Base-by-base conservation (phyloP, 2,797 vertebrate genomes). In the Tachyglossus aculeatus region DNA sequence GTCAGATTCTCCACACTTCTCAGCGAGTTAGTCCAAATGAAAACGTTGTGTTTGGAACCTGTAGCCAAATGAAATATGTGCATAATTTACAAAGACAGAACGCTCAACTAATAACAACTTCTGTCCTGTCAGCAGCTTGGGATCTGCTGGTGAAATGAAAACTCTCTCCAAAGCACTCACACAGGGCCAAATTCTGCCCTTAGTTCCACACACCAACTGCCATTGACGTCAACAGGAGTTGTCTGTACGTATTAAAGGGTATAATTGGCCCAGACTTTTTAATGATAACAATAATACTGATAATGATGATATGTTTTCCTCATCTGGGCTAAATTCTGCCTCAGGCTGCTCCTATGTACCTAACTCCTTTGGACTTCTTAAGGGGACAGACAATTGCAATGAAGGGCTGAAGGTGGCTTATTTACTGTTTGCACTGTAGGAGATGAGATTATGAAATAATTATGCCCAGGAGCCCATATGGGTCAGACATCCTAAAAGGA, bases 161-260 rank as follows among this genome's bases (percentile, higher is more conserved):
- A 3, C 18, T 50, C 18, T 22, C 0, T 4, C 19, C 38, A 4
- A 14, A 32, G 33, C 48, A 51, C 48, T 25, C 9, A 4, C 15
- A 2, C 18, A 5, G 27, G 0, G 5, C 39, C 51, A 47, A 47
- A 25, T 25, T 4, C 14, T 5, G 22, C 60, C 31, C n/a, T 16
- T 22, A 15, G 44, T 13, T 27, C 5, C 13, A 4, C 3, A 3
- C 0, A 3, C 27, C 31, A 1, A 32, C 12, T 2, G 12, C 54
- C 55, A 34, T 45, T 22, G 44, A 69, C 11, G 13, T 43, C 37
- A 36, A 15, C 8, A 1, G 0, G 41, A 21, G 45, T 31, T 36
- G 66, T 1, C 11, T 7, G 19, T n/a, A 29, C 47, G n/a, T 5
- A 43, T 39, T 19, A 14, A 44, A 34, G 36, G 58, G 50, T 32